Base-by-base conservation (phyloP, 1,140 invertebrate genomes). In the Amyelois transitella region DNA sequence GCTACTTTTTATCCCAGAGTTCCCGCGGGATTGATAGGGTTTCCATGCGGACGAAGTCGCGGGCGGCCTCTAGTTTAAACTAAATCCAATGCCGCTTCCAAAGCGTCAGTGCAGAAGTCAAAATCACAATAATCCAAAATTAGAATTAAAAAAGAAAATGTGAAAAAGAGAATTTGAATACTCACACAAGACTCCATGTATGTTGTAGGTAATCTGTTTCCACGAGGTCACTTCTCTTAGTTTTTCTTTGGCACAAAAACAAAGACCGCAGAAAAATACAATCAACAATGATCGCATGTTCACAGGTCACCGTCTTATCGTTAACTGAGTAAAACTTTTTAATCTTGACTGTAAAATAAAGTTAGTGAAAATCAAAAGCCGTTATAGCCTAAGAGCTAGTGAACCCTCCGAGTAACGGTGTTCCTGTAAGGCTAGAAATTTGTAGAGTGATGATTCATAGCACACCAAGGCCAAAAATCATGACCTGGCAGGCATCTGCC, bases 181-280 rank as follows among this genome's bases (percentile, higher is more conserved):
- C 74, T 80, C 53, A 84, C 81, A 75, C 21, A 60, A 8, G n/a
- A 72, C 50, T 10, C 69, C 77, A 18, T 78, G 59, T 22, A 84
- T 62, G 32, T 82, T 65, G 50, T 77, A 84, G 7, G 58, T 62
- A 14, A 86, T 63, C 62, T 84, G 81, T 17, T 81, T 83, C 83
- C 83, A 86, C 7, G 69, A 59, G 18, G 75, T 77, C 6, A 83
- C 69, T 55, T 77, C 66, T 18, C 25, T 25, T 17, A 72, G 43
- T 43, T 56, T 55, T 4, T 48, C 45, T 47, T 55, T 28, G 7
- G 19, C 18, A 60, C 58, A 57, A 50, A 54, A 47, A 53, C 20
- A 53, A 3, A 20, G 6, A 21, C 25, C 18, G 18, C 6, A 43
- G 1, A 51, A 7, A 51, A 20, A 38, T 1, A 52, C 19, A n/a